phyloP scores from a whole-genome alignment of 1,140 invertebrate genomes.

The Drosophila lacteicornis region DNA sequence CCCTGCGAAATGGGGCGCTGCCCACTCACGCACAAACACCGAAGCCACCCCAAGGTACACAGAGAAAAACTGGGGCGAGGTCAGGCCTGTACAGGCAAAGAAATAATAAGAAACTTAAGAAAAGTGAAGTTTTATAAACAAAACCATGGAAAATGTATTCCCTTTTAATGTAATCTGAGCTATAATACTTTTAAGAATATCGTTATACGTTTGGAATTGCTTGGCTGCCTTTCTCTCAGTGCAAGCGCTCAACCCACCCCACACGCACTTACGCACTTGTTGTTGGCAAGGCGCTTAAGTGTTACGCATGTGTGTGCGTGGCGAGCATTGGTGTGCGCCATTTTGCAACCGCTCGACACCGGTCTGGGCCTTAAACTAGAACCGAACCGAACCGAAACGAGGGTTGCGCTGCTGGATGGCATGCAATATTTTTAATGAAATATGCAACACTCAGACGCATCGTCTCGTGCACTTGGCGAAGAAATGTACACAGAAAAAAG shows the following conservation, averaged over 20 bases:
- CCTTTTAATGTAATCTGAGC: too few species aligned
- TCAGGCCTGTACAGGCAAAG: too few species aligned
- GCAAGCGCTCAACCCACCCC: constrained; percentile 1
- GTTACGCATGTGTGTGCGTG: constrained; percentile 62
- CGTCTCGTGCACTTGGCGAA: constrained; percentile 15
- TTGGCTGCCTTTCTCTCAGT: neutral
- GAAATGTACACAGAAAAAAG: neutral
- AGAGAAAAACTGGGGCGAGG: neutral
- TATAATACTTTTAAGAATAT: neutral
- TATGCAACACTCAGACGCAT: constrained; percentile 64
- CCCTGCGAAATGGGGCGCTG: constrained; percentile 30
- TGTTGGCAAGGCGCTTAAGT: constrained; percentile 59
- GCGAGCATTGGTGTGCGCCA: constrained; percentile 47
- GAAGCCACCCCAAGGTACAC: neutral
- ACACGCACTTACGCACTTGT: constrained; percentile 55
- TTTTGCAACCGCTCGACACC: constrained; percentile 52
- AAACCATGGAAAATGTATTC: too few species aligned
- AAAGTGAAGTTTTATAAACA: too few species aligned
- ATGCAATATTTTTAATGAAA: constrained; percentile 82
- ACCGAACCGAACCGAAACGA: constrained; percentile 8
- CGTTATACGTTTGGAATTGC: neutral
- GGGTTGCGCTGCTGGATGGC: constrained; percentile 41
- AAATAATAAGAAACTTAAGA: neutral
- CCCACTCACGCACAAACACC: constrained; percentile 54
- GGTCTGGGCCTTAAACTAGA: constrained; percentile 31